Base-by-base conservation (phyloP, 64 coral and sea anemone genomes). In the Dendrophyllia cribrosa region DNA sequence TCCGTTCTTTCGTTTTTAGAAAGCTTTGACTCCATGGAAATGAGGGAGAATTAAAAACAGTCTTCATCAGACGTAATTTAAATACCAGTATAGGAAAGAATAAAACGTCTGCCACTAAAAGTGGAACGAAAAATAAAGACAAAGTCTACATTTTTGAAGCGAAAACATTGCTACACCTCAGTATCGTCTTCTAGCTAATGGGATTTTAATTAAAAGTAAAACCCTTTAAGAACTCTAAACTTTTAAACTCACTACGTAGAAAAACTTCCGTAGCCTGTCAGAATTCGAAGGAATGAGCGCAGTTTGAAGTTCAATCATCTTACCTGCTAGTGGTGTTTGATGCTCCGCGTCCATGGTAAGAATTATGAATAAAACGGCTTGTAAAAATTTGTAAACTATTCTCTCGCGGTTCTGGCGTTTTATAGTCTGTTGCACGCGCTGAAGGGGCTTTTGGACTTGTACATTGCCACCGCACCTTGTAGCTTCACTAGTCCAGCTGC, bases 201-300 rank as follows among this genome's bases (percentile, higher is more conserved):
- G 92, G 92, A 86, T 94, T 83, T 94, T 94, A 94, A 94, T 94
- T 94, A 88, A 94, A 89, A 89, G 80, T 89, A 94, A 94, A 94
- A 94, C 78, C 86, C 73, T 94, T 83, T 74, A 89, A 85, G 92
- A 89, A 94, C 45, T 85, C 51, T 51, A 21, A 93, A 93, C 58
- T 78, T 86, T 70, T 86, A 93, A 66, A 78, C 45, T 67, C 64
- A 49, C 73, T 52, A 2, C 74, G 45, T 24, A 20, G 58, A 52
- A 92, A 84, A 92, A 74, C 69, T 87, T 86, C 86, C 86, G 86
- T 72, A 58, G 68, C 20, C 17, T 72, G 51, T 73, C 52, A 73
- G 43, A 74, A 88, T 88, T 47, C 58, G 20, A 16, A 58, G 34
- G n/a, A 46, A 75, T 59, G 17, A 21, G 26, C 15, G 9, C 19